A percentile compares a stretch with the other conserved stretches of the same genome.
These are phyloP conservation scores for Odocoileus hemionus DNA, from an alignment of 2,113 vertebrate species.

Conservation along the genomic window DNA sequence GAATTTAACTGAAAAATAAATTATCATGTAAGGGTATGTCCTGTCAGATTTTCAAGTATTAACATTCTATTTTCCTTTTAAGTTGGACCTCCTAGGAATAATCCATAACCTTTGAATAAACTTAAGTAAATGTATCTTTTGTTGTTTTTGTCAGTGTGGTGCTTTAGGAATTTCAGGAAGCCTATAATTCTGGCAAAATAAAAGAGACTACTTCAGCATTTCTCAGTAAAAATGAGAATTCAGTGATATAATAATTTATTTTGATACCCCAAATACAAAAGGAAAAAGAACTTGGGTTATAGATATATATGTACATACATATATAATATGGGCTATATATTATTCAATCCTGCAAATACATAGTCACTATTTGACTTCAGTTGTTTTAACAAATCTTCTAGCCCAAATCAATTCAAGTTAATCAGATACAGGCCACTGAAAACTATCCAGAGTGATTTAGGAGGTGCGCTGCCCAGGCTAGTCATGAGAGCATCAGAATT, in stretches of 20 bases:
- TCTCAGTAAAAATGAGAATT: neutral
- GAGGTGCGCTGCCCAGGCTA: neutral
- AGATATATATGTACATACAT: neutral
- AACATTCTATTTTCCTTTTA: conserved; percentile 7
- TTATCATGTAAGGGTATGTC: neutral
- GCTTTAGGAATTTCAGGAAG: neutral
- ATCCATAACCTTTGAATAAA: neutral
- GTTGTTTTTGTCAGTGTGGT: neutral
- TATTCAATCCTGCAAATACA: neutral
- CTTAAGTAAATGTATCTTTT: neutral
- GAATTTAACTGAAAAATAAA: conserved; percentile 24
- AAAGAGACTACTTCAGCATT: neutral
- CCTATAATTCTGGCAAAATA: neutral
- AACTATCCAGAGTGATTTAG: neutral
- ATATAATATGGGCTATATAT: neutral
- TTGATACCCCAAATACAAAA: conserved; percentile 24
- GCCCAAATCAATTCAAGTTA: neutral
- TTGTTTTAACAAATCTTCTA: conserved; percentile 42
- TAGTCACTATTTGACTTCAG: conserved; percentile 5
- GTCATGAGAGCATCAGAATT: neutral
- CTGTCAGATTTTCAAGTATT: neutral
- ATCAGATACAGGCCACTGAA: neutral
- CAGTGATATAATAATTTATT: neutral
- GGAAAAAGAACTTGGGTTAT: neutral
- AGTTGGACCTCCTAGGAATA: neutral